Evolutionary conservation across 2,797 vertebrate genomes (phyloP), one percentile per base, ranked within the genome.

Genomic region (Pseudochromis fuscus): DNA sequence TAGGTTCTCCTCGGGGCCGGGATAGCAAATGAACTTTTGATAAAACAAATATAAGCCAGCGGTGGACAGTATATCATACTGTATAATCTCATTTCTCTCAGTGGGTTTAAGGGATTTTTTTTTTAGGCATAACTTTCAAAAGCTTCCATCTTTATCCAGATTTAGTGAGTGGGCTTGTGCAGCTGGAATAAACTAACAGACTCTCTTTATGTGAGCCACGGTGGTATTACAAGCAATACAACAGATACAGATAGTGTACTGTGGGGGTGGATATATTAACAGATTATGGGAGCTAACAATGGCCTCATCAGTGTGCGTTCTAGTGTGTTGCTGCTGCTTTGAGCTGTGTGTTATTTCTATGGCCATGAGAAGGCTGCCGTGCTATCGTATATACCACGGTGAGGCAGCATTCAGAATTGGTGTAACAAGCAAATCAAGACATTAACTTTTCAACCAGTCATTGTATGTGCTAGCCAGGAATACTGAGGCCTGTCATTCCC

Each of bases 341-440:
- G 74, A 66, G 53, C 72, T 62, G 64, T 72, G 63, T 37, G 37
- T 27, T 88, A 82, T 91, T 92, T 86, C 50, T 71, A 25, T 83
- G 87, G 80, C 85, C 67, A n/a, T 72, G 60, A 79, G 73, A 78
- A 75, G 33, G 67, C 70, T 69, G 70, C 57, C 60, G 64, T 79
- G 70, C 67, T 85, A 42, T 65, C 25, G 10, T 25, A 18, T 28
- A 18, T 16, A 30, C 30, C 49, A 28, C 19, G 49, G 28, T 30
- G 15, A 30, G 49, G n/a, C 16, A 10, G 25, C n/a, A 25, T 51
- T 51, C 46, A 27, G 13, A 9, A n/a, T 30, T 13, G 13, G 10
- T 21, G 37, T 24, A 27, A 60, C 6, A 56, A 49, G 57, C 57
- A 56, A 31, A 48, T 67, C 37, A 56, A 49, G 44, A 62, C 13